Percentiles rank a stretch among this genome's conserved stretches.
Evolutionary conservation across 2,113 vertebrate species (phyloP).

Genomic region (Gorsachius goisagi): DNA sequence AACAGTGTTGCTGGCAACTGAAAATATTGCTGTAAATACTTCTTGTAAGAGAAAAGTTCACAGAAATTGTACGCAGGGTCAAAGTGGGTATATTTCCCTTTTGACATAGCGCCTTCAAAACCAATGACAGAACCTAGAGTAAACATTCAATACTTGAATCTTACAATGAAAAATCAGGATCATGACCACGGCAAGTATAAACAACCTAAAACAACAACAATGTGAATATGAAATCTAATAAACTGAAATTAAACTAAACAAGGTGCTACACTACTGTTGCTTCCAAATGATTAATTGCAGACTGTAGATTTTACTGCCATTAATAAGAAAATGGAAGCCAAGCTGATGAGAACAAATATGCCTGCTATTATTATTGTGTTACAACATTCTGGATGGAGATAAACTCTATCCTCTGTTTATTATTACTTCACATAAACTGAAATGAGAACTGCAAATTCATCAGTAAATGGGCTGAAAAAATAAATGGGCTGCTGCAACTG

Average conservation of each 20-base stretch:
- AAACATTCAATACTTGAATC: neutral
- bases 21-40: neutral
- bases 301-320: neutral
- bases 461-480: constrained; percentile 31
- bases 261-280: neutral
- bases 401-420: neutral
- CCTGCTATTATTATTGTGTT: neutral
- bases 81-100: neutral
- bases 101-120: neutral
- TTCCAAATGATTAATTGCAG: constrained; percentile 13
- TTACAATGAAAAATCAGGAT: neutral
- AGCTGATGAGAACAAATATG: neutral
- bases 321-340: neutral
- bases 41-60: neutral
- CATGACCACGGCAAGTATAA: neutral
- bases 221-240: neutral
- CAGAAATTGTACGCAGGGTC: neutral
- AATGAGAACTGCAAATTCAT: constrained; percentile 33
- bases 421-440: neutral
- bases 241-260: neutral
- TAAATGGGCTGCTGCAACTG: neutral
- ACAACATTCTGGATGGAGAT: neutral
- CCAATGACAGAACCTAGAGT: neutral
- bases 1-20: neutral
- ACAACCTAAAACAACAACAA: neutral